These are phyloP conservation scores for Catocala nupta DNA, from an alignment of 2,888 invertebrate genomes.

Conservation along the genomic window DNA sequence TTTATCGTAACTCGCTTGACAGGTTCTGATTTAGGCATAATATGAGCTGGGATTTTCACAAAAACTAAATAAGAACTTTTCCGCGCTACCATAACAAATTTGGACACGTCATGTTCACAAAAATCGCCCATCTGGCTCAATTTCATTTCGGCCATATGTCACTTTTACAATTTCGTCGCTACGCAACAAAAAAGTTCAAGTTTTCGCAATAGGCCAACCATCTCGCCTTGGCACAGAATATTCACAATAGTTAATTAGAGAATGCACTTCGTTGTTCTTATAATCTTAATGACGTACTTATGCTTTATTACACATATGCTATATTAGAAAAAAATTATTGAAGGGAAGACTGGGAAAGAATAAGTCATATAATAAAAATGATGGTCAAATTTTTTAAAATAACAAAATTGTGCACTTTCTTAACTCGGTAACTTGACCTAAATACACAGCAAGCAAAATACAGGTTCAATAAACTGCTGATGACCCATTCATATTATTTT, in stretches of 20 bases:
- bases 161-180: constrained; percentile 17
- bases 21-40: too few species aligned
- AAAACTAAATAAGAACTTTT: too few species aligned
- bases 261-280: constrained; percentile 48
- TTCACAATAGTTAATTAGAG: constrained; percentile 66
- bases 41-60: not conserved
- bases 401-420: too few species aligned
- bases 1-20: too few species aligned
- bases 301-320: not conserved
- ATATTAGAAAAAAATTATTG: not conserved
- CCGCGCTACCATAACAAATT: not conserved
- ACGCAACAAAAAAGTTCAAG: constrained; percentile 47
- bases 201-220: constrained; percentile 46
- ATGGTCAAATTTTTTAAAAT: too few species aligned
- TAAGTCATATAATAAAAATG: too few species aligned
- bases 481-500: too few species aligned
- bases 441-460: too few species aligned
- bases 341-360: too few species aligned
- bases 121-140: constrained; percentile 2
- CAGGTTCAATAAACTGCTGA: too few species aligned
- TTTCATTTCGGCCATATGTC: constrained; percentile 15
- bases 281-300: not conserved
- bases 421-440: too few species aligned
- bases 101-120: not conserved
- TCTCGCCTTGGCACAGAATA: constrained; percentile 68